Evolutionary conservation across 2,888 invertebrate genomes (phyloP), one percentile per base, ranked within the genome.

Genomic region (Lithophane semibrunnea): DNA sequence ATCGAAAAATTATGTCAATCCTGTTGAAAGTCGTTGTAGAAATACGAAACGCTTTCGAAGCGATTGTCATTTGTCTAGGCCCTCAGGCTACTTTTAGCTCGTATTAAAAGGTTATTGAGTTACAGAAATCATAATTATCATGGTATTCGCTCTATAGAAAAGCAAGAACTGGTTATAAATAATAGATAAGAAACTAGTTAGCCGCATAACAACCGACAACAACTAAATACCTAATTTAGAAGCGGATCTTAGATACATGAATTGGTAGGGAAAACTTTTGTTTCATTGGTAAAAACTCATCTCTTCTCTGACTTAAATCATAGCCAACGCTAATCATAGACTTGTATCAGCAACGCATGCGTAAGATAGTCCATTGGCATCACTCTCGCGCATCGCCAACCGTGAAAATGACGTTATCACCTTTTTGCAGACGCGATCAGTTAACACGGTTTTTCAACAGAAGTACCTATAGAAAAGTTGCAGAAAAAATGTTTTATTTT

Each of bases 361-460:
- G 82, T 86, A 37, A 88, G 86, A 88, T 89, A 83, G 88, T 81
- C 80, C 88, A 84, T 88, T 87, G 86, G 78, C 87, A 86, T 70
- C 86, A 80, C 89, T 92, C 91, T 86, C 85, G 88, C 87, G 94
- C 93, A 90, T 89, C 91, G 90, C 82, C 61, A 88, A 93, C 92
- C 94, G 88, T 94, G 92, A 92, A 93, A 94, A 92, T 86, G 86
- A 81, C 70, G 61, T 77, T 85, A 88, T 82, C 82, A 87, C 84
- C 80, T 75, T 84, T 85, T 83, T 83, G 58, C 67, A 60, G 75
- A 79, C 78, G 75, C 86, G 77, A 79, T 83, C 82, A 68, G 58
- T 63, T 61, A 42, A 72, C 0, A 54, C 0, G 13, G 9, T 21
- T 3, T 21, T 63, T 21, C n/a, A 56, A 29, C 7, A 52, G 21